These are phyloP conservation scores for Pungitius pungitius DNA, from an alignment of 2,113 vertebrate genomes.

Conservation along the genomic window DNA sequence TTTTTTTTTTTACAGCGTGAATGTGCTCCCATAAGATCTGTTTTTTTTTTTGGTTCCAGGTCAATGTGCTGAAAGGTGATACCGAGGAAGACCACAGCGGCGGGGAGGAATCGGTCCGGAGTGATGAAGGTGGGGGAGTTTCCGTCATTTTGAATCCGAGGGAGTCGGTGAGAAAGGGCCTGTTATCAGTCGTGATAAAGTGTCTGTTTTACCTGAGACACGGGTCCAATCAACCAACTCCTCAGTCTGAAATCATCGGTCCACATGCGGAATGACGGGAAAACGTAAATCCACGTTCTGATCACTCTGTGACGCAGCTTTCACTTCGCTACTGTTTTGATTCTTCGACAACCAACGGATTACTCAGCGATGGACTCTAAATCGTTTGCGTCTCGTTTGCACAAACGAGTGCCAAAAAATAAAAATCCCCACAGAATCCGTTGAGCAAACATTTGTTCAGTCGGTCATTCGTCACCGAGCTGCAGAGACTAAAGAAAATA, in stretches of 20 bases:
- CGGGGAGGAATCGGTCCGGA: constrained; percentile 3
- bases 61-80: constrained; percentile 38
- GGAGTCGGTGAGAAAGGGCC: background rate
- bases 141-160: too few species aligned
- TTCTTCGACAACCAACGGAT: constrained; percentile 9
- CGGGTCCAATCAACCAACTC: constrained; percentile 1
- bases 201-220: background rate
- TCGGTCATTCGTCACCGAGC: constrained; percentile 50
- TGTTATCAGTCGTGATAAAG: background rate
- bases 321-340: too few species aligned
- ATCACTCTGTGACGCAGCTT: background rate
- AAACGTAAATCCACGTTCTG: background rate
- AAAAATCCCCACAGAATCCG: constrained; percentile 26
- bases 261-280: too few species aligned
- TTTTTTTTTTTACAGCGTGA: too few species aligned
- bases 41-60: constrained; percentile 50
- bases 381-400: constrained; percentile 14
- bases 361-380: constrained; percentile 20
- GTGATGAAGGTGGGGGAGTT: too few species aligned
- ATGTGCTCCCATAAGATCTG: background rate
- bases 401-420: background rate
- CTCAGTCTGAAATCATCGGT: background rate
- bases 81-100: constrained; percentile 4
- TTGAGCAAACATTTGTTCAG: constrained; percentile 43
- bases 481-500: constrained; percentile 45